Evolutionary conservation across 2,797 vertebrate genomes (phyloP).

Genomic region (Lepilemur septentrionalis): DNA sequence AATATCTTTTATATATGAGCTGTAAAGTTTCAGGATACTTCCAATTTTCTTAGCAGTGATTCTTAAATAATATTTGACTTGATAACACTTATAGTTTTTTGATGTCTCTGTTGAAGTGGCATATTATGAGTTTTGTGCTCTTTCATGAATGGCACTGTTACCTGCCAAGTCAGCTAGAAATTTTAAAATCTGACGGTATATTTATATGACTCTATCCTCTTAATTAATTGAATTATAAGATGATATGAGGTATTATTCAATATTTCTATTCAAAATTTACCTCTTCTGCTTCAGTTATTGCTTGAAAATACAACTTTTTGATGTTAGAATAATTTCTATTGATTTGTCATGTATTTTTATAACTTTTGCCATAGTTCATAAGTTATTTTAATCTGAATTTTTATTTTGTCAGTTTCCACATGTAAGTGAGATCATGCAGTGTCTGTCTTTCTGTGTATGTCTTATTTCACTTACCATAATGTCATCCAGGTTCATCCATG

Average conservation of each 20-base stretch:
- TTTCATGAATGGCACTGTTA: neutral
- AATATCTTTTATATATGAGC: neutral
- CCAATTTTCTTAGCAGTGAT: neutral
- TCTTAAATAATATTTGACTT: neutral
- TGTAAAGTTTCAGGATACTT: neutral
- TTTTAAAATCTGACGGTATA: neutral
- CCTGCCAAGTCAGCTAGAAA: neutral
- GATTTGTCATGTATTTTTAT: neutral
- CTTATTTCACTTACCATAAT: neutral
- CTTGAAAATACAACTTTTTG: neutral
- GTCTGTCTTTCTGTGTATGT: neutral
- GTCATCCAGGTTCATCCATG: neutral
- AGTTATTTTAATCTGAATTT: neutral
- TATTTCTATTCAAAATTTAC: neutral
- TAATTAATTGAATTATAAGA: neutral
- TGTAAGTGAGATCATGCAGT: neutral
- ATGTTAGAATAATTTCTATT: neutral
- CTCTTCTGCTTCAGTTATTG: neutral
- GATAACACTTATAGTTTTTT: neutral
- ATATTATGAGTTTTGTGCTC: neutral
- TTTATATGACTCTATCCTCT: neutral
- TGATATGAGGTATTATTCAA: neutral
- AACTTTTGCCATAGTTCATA: neutral
- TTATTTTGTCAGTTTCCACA: neutral
- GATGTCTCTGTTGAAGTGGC: neutral